Conservation (phyloP, 2,888 invertebrate species). For the Cerastis leucographa region DNA sequence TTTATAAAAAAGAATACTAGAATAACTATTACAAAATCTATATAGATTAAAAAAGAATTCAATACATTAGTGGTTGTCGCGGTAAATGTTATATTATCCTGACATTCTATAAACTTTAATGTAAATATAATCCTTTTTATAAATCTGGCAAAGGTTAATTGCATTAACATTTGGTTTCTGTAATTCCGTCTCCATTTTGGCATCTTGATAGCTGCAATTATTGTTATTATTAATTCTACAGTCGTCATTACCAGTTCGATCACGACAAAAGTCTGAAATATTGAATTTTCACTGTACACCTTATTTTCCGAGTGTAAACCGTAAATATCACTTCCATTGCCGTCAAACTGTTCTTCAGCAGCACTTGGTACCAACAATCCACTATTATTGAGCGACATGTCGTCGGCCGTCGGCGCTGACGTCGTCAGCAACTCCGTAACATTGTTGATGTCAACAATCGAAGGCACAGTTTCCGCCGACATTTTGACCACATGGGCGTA, state of each 20-base stretch:
- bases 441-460: conserved; percentile 56
- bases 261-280: conserved; percentile 80
- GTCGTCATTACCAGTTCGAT: conserved; percentile 84
- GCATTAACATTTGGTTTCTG: conserved; percentile 87
- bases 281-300: conserved; percentile 51
- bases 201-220: conserved; percentile 81
- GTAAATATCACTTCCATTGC: conserved; percentile 37
- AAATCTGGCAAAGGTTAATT: conserved; percentile 83
- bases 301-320: conserved; percentile 13
- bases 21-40: conserved; percentile 84
- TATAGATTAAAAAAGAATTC: conserved; percentile 78
- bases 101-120: conserved; percentile 74
- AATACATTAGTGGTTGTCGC: conserved; percentile 62
- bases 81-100: conserved; percentile 57
- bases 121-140: conserved; percentile 80
- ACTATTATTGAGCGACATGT: conserved; percentile 58
- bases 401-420: conserved; percentile 39
- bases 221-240: conserved; percentile 80
- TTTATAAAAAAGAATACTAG: conserved; percentile 85
- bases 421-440: conserved; percentile 47
- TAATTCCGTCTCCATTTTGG: conserved; percentile 85
- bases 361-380: conserved; percentile 38
- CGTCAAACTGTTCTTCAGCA: conserved; percentile 9
- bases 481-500: conserved; percentile 73
- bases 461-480: conserved; percentile 69